phyloP scores from a whole-genome alignment of 2,113 vertebrate species.

The Fregetta grallaria region DNA sequence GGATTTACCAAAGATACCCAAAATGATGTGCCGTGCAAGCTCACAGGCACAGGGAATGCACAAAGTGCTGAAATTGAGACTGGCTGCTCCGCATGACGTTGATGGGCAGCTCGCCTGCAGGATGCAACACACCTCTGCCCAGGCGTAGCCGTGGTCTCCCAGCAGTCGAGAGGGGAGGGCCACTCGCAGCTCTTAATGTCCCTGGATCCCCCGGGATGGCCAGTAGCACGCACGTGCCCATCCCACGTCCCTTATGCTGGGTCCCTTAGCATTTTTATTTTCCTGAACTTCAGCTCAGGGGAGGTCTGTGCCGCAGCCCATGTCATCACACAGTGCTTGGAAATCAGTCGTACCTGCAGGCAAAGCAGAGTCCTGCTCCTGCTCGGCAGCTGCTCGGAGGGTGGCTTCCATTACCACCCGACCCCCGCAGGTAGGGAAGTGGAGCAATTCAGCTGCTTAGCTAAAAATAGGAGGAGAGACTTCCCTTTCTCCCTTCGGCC shows the following conservation, averaged over 20 bases:
- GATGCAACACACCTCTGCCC: neutral
- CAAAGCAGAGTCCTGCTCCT: neutral
- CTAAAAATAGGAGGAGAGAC: slow-evolving; percentile 26
- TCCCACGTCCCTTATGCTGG: accelerated
- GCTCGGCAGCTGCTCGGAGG: neutral
- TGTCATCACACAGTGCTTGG: accelerated
- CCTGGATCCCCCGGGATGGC: accelerated
- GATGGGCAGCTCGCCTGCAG: accelerated
- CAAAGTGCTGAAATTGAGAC: neutral
- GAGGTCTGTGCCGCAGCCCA: neutral
- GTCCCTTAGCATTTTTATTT: neutral
- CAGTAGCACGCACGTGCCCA: accelerated
- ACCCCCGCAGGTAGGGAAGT: neutral
- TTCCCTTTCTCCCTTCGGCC: neutral
- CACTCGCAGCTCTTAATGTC: accelerated
- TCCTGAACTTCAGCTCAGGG: neutral
- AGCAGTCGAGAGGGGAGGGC: neutral
- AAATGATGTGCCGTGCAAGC: neutral
- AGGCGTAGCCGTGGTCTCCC: accelerated
- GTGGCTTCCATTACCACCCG: slow-evolving; percentile 1
- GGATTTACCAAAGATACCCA: neutral
- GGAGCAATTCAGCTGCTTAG: neutral
- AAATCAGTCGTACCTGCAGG: neutral
- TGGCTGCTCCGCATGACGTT: accelerated
- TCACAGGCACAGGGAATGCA: neutral